phyloP scores from a whole-genome alignment of 2,888 invertebrate species.

The Lasioglossum malachurum region DNA sequence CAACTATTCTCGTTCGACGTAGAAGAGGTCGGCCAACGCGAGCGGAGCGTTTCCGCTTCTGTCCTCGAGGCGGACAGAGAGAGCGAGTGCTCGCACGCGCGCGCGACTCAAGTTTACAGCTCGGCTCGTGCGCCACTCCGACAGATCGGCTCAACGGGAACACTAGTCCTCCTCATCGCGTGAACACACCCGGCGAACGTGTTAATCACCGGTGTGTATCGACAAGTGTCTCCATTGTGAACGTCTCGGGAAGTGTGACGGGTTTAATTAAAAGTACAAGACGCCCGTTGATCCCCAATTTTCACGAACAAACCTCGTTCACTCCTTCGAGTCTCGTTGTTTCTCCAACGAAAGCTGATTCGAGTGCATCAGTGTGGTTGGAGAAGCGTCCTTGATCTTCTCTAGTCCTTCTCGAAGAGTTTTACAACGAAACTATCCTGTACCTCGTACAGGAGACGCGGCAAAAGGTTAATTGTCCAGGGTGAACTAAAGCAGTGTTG shows the following conservation, averaged over 20 bases:
- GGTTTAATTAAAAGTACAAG: background rate
- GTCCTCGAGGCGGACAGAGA: background rate
- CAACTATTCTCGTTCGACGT: slow-evolving; percentile 56
- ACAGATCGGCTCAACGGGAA: background rate
- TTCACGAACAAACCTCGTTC: background rate
- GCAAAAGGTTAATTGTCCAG: background rate
- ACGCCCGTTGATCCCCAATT: background rate
- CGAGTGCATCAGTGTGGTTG: background rate
- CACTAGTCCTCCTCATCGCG: background rate
- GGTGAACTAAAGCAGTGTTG: background rate
- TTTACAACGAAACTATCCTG: too few relatives aligned
- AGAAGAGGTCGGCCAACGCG: slow-evolving; percentile 39
- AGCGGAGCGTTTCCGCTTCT: background rate
- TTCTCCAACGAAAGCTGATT: background rate
- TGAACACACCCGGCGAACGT: background rate
- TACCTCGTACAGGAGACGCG: too few relatives aligned
- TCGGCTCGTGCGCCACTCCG: slow-evolving; percentile 14
- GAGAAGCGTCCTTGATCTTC: too few relatives aligned
- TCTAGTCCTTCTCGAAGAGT: too few relatives aligned
- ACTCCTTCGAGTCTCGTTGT: background rate
- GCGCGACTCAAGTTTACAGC: background rate
- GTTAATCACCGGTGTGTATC: background rate
- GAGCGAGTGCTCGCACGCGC: too few relatives aligned
- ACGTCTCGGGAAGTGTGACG: background rate
- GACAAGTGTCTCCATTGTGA: background rate